Conservation (phyloP, 2,797 vertebrate species). For the Hipposideros larvatus region DNA sequence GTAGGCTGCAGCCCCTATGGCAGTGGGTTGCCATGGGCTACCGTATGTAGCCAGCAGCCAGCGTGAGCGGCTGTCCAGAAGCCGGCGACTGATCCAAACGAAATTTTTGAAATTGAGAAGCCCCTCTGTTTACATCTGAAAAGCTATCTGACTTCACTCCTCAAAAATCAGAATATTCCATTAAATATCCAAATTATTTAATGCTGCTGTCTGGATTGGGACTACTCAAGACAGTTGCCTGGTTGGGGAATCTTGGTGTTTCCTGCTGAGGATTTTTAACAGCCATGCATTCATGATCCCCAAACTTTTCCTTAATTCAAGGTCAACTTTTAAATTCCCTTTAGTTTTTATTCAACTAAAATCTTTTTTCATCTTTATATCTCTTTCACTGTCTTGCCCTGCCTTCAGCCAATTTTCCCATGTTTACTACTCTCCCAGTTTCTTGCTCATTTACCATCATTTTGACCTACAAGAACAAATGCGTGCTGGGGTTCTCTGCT, state of each 20-base stretch:
- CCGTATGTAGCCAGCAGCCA: no score
- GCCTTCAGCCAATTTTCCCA: background rate
- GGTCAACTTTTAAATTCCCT: background rate
- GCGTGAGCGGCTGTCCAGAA: no score
- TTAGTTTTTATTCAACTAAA: background rate
- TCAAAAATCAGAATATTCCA: background rate
- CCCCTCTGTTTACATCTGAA: background rate
- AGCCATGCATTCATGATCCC: background rate
- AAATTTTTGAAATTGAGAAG: constrained; percentile 38
- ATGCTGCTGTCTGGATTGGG: background rate
- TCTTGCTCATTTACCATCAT: background rate
- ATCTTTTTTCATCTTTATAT: background rate
- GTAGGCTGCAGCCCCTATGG: no score
- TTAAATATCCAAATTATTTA: background rate
- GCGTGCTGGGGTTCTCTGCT: background rate
- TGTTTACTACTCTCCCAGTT: accelerated
- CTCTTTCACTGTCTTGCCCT: background rate
- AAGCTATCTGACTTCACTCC: background rate
- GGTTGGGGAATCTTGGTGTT: background rate
- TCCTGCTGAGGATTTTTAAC: background rate
- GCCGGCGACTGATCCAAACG: background rate
- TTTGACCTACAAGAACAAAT: background rate
- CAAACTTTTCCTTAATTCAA: background rate
- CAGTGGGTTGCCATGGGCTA: no score
- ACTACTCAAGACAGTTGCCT: background rate